Base-by-base conservation (phyloP, 2,888 invertebrate genomes). In the Athrips mouffetella region DNA sequence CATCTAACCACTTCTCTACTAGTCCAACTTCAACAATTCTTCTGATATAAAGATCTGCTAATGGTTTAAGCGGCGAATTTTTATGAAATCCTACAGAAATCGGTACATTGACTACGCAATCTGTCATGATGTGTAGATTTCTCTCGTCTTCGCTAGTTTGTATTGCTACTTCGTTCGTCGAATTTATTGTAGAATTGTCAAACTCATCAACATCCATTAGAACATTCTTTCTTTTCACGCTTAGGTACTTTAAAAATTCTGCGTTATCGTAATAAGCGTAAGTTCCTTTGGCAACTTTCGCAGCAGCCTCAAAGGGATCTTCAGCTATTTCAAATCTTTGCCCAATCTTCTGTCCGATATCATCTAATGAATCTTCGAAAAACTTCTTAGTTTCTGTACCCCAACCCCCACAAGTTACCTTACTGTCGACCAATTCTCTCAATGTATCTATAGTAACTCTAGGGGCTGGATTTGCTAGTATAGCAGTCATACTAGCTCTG, bases 401-500 rank as follows among this genome's bases (percentile, higher is more conserved):
- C 92, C 94, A 95, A 0, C 94, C 93, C 0, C 94, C 93, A 51
- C 92, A 91, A 1, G 83, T 83, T 3, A 95, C 85, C 54, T 89
- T 89, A 58, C 92, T 94, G 42, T 90, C 89, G 0, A 91, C 91
- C 0, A 96, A 73, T 62, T 94, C 91, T 59, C 91, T 80, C 27
- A 96, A 67, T 0, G 94, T 94, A 64, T 96, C 94, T 30, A 96
- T 95, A 0, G 94, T 95, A 6, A 95, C 91, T 60, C 95, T 91
- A 8, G 93, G 92, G 0, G 92, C 89, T 20, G 96, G 95, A 73
- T 93, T 93, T 0, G 96, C 94, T 40, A 96, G 80, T 46, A 94
- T 94, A 0, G 96, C 95, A 0, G 95, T 96, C 91, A 96, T 93
- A 62, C 95, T 95, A 0, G 96, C 96, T 64, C 93, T 84, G 70